phyloP scores from a whole-genome alignment of 2,113 vertebrate species.

The Manacus vitellinus region DNA sequence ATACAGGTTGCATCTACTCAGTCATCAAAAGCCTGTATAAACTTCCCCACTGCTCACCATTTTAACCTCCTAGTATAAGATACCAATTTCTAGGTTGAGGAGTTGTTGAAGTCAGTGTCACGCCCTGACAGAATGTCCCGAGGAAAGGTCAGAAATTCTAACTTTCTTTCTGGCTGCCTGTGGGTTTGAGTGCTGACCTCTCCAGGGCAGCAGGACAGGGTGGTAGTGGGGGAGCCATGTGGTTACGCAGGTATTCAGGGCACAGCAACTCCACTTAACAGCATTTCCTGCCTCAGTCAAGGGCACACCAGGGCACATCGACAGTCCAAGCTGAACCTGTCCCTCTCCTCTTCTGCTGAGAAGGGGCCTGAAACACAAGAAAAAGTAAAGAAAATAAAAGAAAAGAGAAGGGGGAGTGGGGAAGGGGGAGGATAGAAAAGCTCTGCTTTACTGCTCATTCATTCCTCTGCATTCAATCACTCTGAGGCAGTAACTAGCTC shows the following conservation, averaged over 20 bases:
- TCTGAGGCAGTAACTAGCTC: constrained; percentile 38
- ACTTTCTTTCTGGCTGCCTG: not conserved
- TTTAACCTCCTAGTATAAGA: not conserved
- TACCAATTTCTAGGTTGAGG: not conserved
- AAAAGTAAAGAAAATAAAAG: not conserved
- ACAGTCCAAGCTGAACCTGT: not conserved
- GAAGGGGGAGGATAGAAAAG: not conserved
- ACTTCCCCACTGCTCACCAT: not conserved
- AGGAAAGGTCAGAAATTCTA: not conserved
- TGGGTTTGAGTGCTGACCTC: not conserved
- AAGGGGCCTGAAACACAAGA: not conserved
- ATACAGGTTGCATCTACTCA: not conserved
- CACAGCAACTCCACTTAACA: not conserved
- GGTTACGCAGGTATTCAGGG: not conserved
- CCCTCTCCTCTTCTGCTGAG: not conserved
- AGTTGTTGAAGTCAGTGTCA: not conserved
- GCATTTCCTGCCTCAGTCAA: not conserved
- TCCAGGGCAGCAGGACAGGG: not conserved
- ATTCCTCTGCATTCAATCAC: constrained; percentile 40
- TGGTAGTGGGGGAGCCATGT: accelerated
- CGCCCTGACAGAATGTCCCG: not conserved
- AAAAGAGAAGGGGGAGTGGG: not conserved
- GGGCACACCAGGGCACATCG: not conserved
- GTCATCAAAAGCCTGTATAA: not conserved
- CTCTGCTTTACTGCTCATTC: constrained; percentile 20